Conservation (phyloP, 2,113 vertebrate species). For the Trematomus loennbergii region DNA sequence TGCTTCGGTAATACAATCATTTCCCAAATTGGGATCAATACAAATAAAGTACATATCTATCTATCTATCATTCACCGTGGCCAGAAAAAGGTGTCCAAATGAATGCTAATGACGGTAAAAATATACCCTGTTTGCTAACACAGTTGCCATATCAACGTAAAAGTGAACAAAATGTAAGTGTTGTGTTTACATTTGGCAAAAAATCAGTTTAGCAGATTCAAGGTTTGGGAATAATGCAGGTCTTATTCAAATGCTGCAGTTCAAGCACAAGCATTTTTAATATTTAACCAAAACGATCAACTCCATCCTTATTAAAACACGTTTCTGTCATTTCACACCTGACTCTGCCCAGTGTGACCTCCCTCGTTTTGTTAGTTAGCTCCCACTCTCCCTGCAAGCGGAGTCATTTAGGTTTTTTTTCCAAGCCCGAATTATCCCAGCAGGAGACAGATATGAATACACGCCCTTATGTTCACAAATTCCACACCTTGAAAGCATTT, state of each 20-base stretch:
- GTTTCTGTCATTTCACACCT: slow-evolving; percentile 10
- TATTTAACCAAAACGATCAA: background rate
- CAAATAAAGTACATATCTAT: too few species aligned
- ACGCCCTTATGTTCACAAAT: slow-evolving; percentile 24
- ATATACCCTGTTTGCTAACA: background rate
- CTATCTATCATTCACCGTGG: background rate
- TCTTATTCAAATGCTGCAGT: background rate
- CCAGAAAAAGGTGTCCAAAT: background rate
- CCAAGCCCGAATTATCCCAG: slow-evolving; percentile 55
- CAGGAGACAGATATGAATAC: slow-evolving; percentile 56
- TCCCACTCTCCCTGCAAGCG: background rate
- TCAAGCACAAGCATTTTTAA: background rate
- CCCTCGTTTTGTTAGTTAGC: slow-evolving; percentile 9
- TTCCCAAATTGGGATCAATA: too few species aligned
- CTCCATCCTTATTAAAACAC: slow-evolving; percentile 6
- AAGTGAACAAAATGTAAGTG: background rate
- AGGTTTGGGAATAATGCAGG: background rate
- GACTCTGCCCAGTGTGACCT: slow-evolving; percentile 1
- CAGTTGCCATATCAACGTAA: background rate
- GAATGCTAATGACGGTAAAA: background rate
- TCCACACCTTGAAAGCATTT: slow-evolving; percentile 28
- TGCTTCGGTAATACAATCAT: too few species aligned
- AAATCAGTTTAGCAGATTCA: background rate
- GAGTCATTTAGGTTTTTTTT: slow-evolving; percentile 30
- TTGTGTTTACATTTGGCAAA: background rate